Percentiles rank a stretch among this genome's conserved stretches.
phyloP scores from a whole-genome alignment of 2,797 vertebrate genomes.

The Microhierax caerulescens region DNA sequence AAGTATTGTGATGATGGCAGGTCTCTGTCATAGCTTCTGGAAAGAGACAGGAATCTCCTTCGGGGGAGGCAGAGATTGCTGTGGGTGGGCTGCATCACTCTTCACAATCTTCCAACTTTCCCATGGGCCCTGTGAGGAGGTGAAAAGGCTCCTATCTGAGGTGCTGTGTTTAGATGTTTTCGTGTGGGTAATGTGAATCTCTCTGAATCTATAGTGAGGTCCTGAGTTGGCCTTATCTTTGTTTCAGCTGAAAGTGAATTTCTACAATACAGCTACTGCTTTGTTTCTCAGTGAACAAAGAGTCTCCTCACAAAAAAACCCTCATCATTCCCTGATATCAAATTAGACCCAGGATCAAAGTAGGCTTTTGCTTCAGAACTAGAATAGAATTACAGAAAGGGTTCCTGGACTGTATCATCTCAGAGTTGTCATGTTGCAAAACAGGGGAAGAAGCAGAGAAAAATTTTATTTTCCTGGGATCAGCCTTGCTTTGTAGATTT shows the following conservation, averaged over 20 bases:
- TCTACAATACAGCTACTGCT: background rate
- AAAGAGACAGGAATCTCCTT: background rate
- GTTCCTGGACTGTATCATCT: constrained; percentile 25
- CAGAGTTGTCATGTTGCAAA: background rate
- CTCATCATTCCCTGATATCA: background rate
- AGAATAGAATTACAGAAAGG: constrained; percentile 40
- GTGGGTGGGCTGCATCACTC: background rate
- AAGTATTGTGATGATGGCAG: background rate
- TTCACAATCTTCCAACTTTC: background rate
- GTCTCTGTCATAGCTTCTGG: background rate
- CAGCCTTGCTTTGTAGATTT: constrained; percentile 14
- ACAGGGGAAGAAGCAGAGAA: background rate
- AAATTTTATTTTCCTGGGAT: background rate
- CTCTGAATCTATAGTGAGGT: background rate
- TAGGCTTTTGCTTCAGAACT: constrained; percentile 11
- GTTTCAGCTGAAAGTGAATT: background rate
- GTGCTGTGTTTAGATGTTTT: background rate
- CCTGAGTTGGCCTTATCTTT: background rate
- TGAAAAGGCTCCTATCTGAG: background rate
- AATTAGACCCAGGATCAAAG: constrained; percentile 16
- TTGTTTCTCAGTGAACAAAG: constrained; percentile 37
- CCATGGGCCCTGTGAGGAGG: background rate
- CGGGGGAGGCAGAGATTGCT: background rate
- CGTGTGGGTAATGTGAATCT: background rate
- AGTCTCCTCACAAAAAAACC: background rate